These are phyloP conservation scores for Hirundo rustica DNA, from an alignment of 2,797 vertebrate species.

Conservation along the genomic window DNA sequence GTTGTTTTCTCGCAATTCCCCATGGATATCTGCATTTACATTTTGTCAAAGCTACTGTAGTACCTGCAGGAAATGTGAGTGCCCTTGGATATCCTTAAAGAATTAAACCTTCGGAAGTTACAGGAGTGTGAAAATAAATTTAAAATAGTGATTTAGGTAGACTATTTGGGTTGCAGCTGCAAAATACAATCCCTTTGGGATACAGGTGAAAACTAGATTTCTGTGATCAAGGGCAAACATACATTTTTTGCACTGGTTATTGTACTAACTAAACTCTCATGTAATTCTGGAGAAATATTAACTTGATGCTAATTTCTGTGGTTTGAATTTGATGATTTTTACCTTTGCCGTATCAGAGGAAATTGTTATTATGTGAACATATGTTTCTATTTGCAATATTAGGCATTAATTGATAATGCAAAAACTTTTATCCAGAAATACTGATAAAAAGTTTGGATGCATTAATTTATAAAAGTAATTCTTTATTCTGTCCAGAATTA, in stretches of 20 bases:
- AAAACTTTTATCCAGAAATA: background rate
- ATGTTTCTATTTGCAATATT: background rate
- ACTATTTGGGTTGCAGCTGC: background rate
- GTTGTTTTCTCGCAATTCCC: slow-evolving; percentile 40
- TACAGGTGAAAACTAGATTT: background rate
- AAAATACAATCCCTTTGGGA: background rate
- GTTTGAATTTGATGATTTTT: background rate
- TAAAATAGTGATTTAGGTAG: background rate
- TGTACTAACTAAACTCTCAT: background rate
- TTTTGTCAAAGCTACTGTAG: slow-evolving; percentile 40
- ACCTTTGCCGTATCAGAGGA: background rate
- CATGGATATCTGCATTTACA: slow-evolving; percentile 48
- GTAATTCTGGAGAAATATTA: slow-evolving; percentile 8
- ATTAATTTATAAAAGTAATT: background rate
- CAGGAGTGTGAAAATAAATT: background rate
- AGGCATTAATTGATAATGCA: background rate
- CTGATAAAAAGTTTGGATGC: background rate
- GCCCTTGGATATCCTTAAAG: slow-evolving; percentile 31
- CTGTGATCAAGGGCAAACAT: background rate
- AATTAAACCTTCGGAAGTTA: slow-evolving; percentile 31
- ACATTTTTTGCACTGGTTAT: background rate
- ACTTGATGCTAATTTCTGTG: background rate
- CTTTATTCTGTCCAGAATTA: background rate
- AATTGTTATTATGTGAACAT: background rate
- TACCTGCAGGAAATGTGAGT: slow-evolving; percentile 35